Percentiles rank a stretch among this genome's conserved stretches.
Conservation (phyloP, 2,888 invertebrate genomes). For the Trichogramma dendrolimi region DNA sequence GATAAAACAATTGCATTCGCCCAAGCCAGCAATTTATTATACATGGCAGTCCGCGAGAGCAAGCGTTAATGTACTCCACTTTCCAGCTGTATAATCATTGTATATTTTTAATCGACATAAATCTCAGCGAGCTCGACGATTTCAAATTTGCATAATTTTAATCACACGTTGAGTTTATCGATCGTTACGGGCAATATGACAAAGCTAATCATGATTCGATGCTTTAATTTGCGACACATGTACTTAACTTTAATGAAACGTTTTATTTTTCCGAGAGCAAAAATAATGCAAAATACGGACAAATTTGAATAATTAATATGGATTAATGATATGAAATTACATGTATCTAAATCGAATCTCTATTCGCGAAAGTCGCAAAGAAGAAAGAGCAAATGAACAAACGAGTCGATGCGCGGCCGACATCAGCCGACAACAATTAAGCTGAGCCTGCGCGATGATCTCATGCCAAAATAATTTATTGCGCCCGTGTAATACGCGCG, state of each 20-base stretch:
- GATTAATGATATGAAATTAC: conserved; percentile 26
- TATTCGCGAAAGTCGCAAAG: too few relatives aligned
- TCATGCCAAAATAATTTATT: conserved; percentile 27
- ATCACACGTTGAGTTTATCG: too few relatives aligned
- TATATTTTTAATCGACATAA: too few relatives aligned
- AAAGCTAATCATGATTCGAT: conserved; percentile 15
- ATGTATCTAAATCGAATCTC: conserved; percentile 28
- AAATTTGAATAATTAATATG: conserved; percentile 28
- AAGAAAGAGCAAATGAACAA: conserved; percentile 3
- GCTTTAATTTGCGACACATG: not conserved
- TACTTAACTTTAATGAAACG: conserved; percentile 23
- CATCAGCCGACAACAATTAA: conserved; percentile 19
- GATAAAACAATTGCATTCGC: too few relatives aligned
- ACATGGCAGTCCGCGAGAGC: too few relatives aligned
- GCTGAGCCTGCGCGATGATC: conserved; percentile 16
- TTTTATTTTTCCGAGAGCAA: conserved; percentile 4
- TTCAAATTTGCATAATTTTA: too few relatives aligned
- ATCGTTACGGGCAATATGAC: not conserved
- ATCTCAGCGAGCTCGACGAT: too few relatives aligned
- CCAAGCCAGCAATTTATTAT: too few relatives aligned
- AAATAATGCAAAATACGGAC: not conserved
- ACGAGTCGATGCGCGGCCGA: not conserved
- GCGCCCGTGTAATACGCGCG: conserved; percentile 7
- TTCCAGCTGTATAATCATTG: too few relatives aligned
- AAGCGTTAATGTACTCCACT: too few relatives aligned